Conservation (phyloP, 2,888 invertebrate genomes). For the Agrotis segetum region DNA sequence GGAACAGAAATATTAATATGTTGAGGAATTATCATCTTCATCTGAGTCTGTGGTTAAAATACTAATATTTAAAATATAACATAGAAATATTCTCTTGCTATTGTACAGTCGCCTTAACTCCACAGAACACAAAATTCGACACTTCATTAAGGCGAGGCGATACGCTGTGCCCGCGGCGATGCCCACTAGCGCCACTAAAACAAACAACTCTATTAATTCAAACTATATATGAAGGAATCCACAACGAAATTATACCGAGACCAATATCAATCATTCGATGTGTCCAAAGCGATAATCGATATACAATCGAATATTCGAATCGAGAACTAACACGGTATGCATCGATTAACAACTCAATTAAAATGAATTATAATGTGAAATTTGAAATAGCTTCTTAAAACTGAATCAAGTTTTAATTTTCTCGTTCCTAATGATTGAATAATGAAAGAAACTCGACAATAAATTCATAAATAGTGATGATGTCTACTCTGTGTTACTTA, state of each 20-base stretch:
- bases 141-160: slow-evolving; percentile 82
- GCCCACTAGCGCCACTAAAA: slow-evolving; percentile 79
- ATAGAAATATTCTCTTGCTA: slow-evolving; percentile 7
- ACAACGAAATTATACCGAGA: slow-evolving; percentile 76
- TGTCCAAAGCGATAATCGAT: slow-evolving; percentile 82
- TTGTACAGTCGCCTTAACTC: slow-evolving; percentile 71
- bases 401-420: slow-evolving; percentile 34
- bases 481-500: no score
- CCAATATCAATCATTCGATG: slow-evolving; percentile 84
- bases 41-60: no score
- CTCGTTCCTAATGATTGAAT: slow-evolving; percentile 17
- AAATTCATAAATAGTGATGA: neutral
- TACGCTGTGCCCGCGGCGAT: slow-evolving; percentile 84
- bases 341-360: slow-evolving; percentile 76
- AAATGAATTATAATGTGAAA: slow-evolving; percentile 73
- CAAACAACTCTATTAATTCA: slow-evolving; percentile 89
- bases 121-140: slow-evolving; percentile 79
- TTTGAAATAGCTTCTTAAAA: slow-evolving; percentile 52
- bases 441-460: neutral
- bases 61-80: neutral
- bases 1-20: no score
- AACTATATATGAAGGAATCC: slow-evolving; percentile 71
- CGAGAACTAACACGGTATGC: slow-evolving; percentile 73
- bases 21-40: no score
- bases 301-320: slow-evolving; percentile 78